Percentiles rank a stretch among this genome's conserved stretches.
These are phyloP conservation scores for Brachypterus glaber DNA, from an alignment of 2,888 invertebrate genomes.

Conservation along the genomic window DNA sequence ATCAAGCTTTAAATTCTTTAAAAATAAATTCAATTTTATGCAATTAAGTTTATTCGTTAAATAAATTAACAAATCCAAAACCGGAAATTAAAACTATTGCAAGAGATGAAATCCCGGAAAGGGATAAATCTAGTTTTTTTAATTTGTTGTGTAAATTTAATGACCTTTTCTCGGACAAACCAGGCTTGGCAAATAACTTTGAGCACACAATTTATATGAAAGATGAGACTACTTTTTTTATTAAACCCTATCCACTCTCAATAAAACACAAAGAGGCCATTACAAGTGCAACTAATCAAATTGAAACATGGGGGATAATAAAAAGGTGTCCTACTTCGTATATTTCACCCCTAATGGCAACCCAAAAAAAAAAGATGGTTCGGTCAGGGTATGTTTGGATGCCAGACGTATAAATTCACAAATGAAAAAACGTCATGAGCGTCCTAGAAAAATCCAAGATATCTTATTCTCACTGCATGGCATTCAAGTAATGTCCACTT, in stretches of 20 bases:
- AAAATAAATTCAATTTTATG: no score
- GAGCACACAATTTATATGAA: slow-evolving; percentile 9
- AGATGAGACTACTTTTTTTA: slow-evolving; percentile 6
- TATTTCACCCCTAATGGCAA: slow-evolving; percentile 8
- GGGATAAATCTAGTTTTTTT: background rate
- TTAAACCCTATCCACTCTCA: no score
- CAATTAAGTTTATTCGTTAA: no score
- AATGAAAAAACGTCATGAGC: slow-evolving; percentile 4
- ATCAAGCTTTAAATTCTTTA: no score
- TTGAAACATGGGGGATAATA: slow-evolving; percentile 10
- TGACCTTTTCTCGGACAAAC: slow-evolving; percentile 10
- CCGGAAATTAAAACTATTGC: no score
- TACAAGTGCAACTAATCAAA: slow-evolving; percentile 2
- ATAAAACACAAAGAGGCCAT: slow-evolving; percentile 1
- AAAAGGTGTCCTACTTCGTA: slow-evolving; percentile 1
- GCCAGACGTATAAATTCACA: slow-evolving; percentile 3
- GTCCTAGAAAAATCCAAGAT: no score
- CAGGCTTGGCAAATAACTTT: slow-evolving; percentile 10
- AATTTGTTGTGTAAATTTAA: slow-evolving; percentile 3
- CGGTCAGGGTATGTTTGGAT: no score
- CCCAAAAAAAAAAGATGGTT: slow-evolving; percentile 6
- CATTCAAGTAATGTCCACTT: no score
- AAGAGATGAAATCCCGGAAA: no score
- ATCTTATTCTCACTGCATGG: no score
- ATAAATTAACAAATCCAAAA: no score